Percentiles rank a stretch among this genome's conserved stretches.
phyloP scores from a whole-genome alignment of 2,113 vertebrate genomes.

The Caloenas nicobarica region DNA sequence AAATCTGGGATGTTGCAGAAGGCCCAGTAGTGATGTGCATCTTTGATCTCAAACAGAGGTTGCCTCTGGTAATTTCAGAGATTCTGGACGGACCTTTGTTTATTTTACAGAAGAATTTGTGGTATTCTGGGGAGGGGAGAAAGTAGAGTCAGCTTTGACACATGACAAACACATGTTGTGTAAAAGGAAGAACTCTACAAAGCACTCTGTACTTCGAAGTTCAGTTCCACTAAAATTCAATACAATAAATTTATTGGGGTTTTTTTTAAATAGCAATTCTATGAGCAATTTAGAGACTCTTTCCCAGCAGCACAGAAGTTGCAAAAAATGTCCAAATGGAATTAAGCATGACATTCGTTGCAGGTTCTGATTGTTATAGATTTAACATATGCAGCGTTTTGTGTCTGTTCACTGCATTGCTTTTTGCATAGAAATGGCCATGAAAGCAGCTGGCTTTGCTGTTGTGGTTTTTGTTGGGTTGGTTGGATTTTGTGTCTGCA shows the following conservation, averaged over 20 bases:
- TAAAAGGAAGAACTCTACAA: background rate
- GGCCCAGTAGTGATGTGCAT: slow-evolving; percentile 37
- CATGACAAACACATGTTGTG: background rate
- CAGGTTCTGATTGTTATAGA: background rate
- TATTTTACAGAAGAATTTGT: slow-evolving; percentile 76
- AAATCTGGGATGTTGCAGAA: slow-evolving; percentile 46
- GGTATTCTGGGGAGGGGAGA: slow-evolving; percentile 68
- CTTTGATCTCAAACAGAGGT: slow-evolving; percentile 65
- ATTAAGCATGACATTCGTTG: background rate
- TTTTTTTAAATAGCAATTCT: background rate
- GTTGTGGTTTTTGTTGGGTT: no score
- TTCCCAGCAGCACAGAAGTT: background rate
- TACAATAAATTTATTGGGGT: background rate
- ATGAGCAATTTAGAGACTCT: background rate
- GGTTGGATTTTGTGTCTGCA: background rate
- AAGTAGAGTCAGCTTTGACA: slow-evolving; percentile 54
- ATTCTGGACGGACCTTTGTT: slow-evolving; percentile 64
- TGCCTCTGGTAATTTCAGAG: slow-evolving; percentile 63
- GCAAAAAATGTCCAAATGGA: fast-evolving
- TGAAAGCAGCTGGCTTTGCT: background rate
- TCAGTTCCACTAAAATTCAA: background rate
- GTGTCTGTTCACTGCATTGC: fast-evolving
- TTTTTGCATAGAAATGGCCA: background rate
- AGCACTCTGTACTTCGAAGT: background rate
- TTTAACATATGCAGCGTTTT: background rate